Conservation (phyloP, 1,140 invertebrate genomes). For the Marisa cornuarietis region DNA sequence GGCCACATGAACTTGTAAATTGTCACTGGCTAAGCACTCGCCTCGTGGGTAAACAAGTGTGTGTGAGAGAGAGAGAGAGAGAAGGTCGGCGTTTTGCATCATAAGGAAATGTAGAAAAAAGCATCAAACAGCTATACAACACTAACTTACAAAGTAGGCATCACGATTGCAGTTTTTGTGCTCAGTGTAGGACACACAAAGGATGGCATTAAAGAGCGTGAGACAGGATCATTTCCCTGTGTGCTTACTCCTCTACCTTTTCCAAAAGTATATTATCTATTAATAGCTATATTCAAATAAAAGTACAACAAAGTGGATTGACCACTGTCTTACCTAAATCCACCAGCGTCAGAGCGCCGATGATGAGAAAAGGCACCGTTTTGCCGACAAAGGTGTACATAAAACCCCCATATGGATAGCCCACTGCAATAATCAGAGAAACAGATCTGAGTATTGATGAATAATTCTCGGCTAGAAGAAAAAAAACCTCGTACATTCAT, state of each 20-base stretch:
- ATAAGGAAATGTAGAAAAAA: slow-evolving; percentile 85
- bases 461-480: background rate
- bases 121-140: too few relatives aligned
- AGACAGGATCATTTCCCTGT: too few relatives aligned
- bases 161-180: too few relatives aligned
- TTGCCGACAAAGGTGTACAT: slow-evolving; percentile 98
- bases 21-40: too few relatives aligned
- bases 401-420: slow-evolving; percentile 92
- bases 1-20: too few relatives aligned
- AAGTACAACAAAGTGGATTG: background rate
- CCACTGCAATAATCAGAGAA: slow-evolving; percentile 45
- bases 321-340: slow-evolving; percentile 82
- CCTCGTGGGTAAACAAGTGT: too few relatives aligned
- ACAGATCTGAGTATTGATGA: background rate
- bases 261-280: too few relatives aligned
- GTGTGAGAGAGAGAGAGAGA: too few relatives aligned
- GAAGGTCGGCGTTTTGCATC: background rate
- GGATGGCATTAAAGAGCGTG: slow-evolving; percentile 19
- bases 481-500: background rate
- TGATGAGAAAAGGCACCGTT: slow-evolving; percentile 89
- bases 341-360: slow-evolving; percentile 87
- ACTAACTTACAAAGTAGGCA: too few relatives aligned
- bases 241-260: too few relatives aligned
- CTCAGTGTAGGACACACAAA: too few relatives aligned
- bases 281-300: too few relatives aligned